Evolutionary conservation across 2,888 invertebrate species (phyloP).

Genomic region (Stenoptilia bipunctidactyla): DNA sequence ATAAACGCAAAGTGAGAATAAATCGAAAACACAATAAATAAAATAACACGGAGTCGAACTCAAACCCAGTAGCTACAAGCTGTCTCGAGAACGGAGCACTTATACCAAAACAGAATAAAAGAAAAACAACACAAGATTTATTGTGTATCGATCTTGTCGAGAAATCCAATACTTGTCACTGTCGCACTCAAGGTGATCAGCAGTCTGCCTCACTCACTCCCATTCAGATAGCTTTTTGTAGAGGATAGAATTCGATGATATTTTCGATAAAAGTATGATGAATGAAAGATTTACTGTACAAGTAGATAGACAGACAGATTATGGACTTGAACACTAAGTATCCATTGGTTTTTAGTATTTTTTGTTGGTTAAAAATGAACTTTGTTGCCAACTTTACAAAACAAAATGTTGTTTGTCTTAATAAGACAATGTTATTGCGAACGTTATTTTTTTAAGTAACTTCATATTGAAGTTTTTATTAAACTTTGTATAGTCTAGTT

Average conservation of each 20-base stretch:
- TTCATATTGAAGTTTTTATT: no score
- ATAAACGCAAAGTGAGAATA: no score
- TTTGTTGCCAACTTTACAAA: no score
- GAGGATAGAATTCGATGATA: conserved; percentile 38
- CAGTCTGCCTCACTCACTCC: neutral
- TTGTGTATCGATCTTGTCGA: conserved; percentile 47
- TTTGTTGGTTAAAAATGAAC: no score
- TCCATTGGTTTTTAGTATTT: no score
- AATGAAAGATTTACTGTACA: conserved; percentile 41
- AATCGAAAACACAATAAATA: no score
- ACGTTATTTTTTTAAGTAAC: no score
- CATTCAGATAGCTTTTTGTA: conserved; percentile 38
- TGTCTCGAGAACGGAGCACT: conserved; percentile 23
- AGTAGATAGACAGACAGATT: conserved; percentile 26
- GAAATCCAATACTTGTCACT: neutral
- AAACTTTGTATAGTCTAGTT: no score
- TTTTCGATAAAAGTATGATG: conserved; percentile 49
- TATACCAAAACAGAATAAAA: conserved; percentile 30
- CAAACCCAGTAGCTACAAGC: conserved; percentile 1
- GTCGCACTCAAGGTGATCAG: conserved; percentile 10
- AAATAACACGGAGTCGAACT: conserved; percentile 2
- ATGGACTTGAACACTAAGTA: conserved; percentile 28
- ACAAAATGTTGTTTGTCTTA: no score
- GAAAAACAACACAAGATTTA: conserved; percentile 44
- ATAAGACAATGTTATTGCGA: no score